Base-by-base conservation (phyloP, 2,888 invertebrate genomes). In the Yponomeuta malinellus region DNA sequence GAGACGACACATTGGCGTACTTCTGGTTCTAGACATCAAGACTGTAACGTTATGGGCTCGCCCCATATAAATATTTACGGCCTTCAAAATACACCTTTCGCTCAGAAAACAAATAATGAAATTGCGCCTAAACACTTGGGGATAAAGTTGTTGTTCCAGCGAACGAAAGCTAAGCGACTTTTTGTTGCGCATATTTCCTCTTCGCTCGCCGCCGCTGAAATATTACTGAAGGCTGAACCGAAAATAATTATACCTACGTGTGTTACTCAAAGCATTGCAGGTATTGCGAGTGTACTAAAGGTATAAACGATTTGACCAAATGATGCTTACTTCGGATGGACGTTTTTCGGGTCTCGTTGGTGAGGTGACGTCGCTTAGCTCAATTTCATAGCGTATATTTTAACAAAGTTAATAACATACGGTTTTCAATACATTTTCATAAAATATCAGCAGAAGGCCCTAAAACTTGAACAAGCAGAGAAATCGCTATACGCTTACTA, bases 41-140 rank as follows among this genome's bases (percentile, higher is more conserved):
- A 59, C 15, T 15, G 3, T 59, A 59, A 59, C 52, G 15, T 59
- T 59, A 12, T 59, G 52, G 15, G 52, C 52, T 59, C 37, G 69
- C 31, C 77, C 79, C 81, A 75, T 78, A 84, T 83, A 83, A 84
- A 85, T 85, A 85, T 84, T 84, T 83, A 84, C 79, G 76, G 74
- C 69, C 70, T 72, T 48, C 69, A 75, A 78, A 79, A 78, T 76
- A 74, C 71, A 72, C 76, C 73, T 78, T 80, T 74, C 31, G 6
- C 48, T 23, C 77, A 76, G 76, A 74, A 12, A 65, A 74, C 63
- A 66, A 74, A 79, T 78, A 79, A 78, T 78, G 76, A 80, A 78
- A 83, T 79, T 81, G 80, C 78, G 80, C 84, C 80, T 82, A 82
- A 77, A 72, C 73, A 72, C 72, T 72, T 74, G 72, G 68, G 71